Base-by-base conservation (phyloP, 2,888 invertebrate species). In the Andrena praecox region DNA sequence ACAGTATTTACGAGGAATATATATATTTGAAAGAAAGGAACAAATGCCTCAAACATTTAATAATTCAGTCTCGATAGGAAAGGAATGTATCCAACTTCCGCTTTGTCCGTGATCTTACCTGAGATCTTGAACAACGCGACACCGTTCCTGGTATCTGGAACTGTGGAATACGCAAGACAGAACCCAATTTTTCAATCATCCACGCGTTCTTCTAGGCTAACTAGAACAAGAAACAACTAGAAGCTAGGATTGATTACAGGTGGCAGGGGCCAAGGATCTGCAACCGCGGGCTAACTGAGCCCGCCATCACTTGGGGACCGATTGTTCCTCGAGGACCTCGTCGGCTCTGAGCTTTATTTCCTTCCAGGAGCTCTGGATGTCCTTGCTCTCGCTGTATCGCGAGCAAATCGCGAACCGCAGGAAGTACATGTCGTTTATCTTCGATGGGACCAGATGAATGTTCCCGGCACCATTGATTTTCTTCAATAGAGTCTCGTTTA, bases 371-470 rank as follows among this genome's bases (percentile, higher is more conserved):
- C 96, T 95, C 54, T 96, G 95, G 89, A 99, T 97, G 91, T 99
- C 99, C 77, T 96, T 95, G 31, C 96, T 95, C 91, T 97, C 97
- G 2, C 97, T 97, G 91, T 96, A 97, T 76, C 98, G 96, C 0
- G 99, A 98, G 93, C 99, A 99, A 82, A 99, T 95, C 0, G 98
- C 98, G 94, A 99, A 95, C 79, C 99, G 95, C 66, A 99, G 94
- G 94, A 99, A 98, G 93, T 97, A 99, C 0, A 95, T 95, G 82
- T 97, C 98, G 62, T 96, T 96, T 78, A 98, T 97, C 94, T 97
- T 97, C 0, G 98, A 97, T 0, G 99, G 99, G 20, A 99, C 98
- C 91, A 99, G 95, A 93, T 99, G 98, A 85, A 99, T 98, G 88
- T 97, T 96, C 4, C 98, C 98, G 73, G 97, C 96, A 0, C 97